Percentiles rank a stretch among this genome's conserved stretches.
These are phyloP conservation scores for Cyrtorhinus lividipennis DNA, from an alignment of 1,140 invertebrate species.

Conservation along the genomic window DNA sequence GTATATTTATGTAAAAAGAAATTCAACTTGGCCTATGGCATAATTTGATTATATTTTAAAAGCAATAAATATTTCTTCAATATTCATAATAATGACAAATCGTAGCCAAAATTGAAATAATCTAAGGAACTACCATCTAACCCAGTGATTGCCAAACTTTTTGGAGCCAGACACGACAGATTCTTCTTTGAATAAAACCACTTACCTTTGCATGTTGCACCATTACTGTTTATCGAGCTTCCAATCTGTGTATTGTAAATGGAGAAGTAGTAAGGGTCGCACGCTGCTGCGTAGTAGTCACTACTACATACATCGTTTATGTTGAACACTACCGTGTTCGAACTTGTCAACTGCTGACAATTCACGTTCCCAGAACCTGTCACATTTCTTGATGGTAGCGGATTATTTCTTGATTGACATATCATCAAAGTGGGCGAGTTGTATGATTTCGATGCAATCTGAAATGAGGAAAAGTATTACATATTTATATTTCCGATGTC, in stretches of 20 bases:
- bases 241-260: neutral
- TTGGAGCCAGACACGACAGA: too few relatives aligned
- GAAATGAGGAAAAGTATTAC: neutral
- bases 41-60: neutral
- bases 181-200: neutral
- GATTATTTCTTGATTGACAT: conserved; percentile 14
- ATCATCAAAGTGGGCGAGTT: conserved; percentile 2
- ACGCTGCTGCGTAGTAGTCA: conserved; percentile 7
- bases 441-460: neutral
- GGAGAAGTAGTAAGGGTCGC: conserved; percentile 18
- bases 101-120: neutral
- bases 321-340: neutral
- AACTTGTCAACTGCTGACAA: conserved; percentile 7
- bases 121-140: neutral
- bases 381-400: conserved; percentile 9
- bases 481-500: neutral
- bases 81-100: neutral
- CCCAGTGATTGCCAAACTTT: neutral
- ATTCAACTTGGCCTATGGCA: neutral
- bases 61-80: conserved; percentile 2
- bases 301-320: neutral
- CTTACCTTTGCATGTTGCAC: neutral
- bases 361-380: neutral
- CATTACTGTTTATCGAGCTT: neutral
- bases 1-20: neutral